Evolutionary conservation across 1,140 invertebrate species (phyloP), one percentile per base, ranked within the genome.

Genomic region (Hypsibius dujardini): DNA sequence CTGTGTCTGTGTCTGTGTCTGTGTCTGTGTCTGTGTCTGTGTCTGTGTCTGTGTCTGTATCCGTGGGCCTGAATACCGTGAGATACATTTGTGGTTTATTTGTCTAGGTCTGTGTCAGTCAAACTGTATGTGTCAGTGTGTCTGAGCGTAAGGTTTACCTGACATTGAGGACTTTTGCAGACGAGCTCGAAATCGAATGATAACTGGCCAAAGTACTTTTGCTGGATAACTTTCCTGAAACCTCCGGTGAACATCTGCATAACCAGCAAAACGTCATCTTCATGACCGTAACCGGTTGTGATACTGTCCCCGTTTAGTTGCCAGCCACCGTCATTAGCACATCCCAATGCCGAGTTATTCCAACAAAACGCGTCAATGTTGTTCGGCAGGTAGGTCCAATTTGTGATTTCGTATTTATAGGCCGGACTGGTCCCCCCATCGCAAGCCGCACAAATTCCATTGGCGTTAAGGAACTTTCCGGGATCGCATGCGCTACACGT

Each of bases 311-410:
- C 80, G 15, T 76, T 77, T 3, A 79, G 74, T 67, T 81, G 77
- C 83, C 83, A 80, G 28, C 79, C 76, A 67, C 76, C 72, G 50
- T 77, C 73, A 47, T 72, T 71, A 71, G 76, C 75, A 75, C 82
- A 80, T 47, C 28, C 12, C 28, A 59, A 46, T 45, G 56, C 28
- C 46, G 46, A 70, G 2, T 70, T 15, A 46, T 46, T 42, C 42
- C 70, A 74, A 70, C 15, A 47, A n/a, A 46, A 45, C 7, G 80
- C 76, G 12, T 79, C 76, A 72, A 85, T 76, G 62, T 80, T 80
- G 28, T 76, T 74, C 1, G 85, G 85, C 75, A 85, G 75, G 15
- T 76, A 74, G 59, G 82, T 79, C 85, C 85, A 86, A 76, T 80
- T 79, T 42, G 77, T 78, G 75, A 81, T 81, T 70, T 80, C 78